Evolutionary conservation across 2,113 vertebrate species (phyloP), one percentile per base, ranked within the genome.

Genomic region (Lates calcarifer): DNA sequence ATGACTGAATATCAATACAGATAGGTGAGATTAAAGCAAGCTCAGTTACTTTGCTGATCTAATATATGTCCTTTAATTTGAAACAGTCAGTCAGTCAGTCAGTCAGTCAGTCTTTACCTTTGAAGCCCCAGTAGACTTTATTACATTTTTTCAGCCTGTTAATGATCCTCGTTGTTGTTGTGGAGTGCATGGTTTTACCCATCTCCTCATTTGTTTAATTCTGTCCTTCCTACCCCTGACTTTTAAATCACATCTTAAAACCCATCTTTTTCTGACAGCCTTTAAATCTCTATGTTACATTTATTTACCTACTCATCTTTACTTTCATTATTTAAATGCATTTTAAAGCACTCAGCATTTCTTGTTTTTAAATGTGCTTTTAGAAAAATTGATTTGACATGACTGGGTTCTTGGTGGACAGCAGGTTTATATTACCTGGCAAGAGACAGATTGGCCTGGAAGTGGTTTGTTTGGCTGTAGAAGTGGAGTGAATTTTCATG

Each of bases 401-500:
- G 26, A 6, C 65, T 4, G 12, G 31, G 26, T 49, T 7, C 41
- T 22, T 53, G 13, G 41, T 41, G 37, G n/a, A 70, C 41, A 64
- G 60, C 43, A 41, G 58, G 43, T 43, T n/a, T 70, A 15, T 49
- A 3, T 37, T 35, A 15, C 0, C 28, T 29, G 35, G 37, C 47
- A 12, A 17, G 1, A 33, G 67, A 41, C 10, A 41, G 14, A 24
- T 31, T 58, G 11, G n/a, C 3, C n/a, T 17, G 11, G n/a, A 55
- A 58, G 9, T n/a, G 51, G n/a, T 45, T 22, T 55, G 33, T 57
- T 29, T 55, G 17, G 10, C 5, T 13, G 62, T 18, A 18, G 3
- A 55, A 22, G 8, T 66, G 58, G 33, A 65, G 20, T 71, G 51
- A 76, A 37, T 62, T 55, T 26, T 56, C 29, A 24, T 69, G 77